A percentile compares a stretch with the other conserved stretches of the same genome.
Evolutionary conservation across 1,140 invertebrate genomes (phyloP).

Genomic region (Heliconius hewitsoni): DNA sequence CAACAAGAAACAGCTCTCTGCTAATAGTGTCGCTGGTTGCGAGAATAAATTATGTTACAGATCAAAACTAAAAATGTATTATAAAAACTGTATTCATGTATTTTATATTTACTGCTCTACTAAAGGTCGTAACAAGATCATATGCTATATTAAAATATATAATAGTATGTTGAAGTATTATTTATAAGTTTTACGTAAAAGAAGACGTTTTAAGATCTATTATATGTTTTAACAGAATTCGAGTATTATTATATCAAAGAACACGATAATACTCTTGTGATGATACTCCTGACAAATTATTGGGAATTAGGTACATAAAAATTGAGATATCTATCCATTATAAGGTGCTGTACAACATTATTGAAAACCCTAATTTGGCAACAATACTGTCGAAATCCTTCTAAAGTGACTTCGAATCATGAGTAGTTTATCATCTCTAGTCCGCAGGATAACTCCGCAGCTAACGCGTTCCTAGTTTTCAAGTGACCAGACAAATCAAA

Average conservation of each 20-base stretch:
- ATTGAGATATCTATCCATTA: not conserved
- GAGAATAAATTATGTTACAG: not conserved
- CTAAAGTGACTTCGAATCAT: not conserved
- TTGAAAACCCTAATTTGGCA: too few relatives aligned
- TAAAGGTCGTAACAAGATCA: not conserved
- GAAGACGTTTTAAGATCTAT: not conserved
- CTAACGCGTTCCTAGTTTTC: not conserved
- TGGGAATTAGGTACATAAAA: not conserved
- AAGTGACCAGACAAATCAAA: constrained; percentile 28
- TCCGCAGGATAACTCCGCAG: not conserved
- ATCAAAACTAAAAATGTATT: constrained; percentile 20
- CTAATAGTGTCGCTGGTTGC: constrained; percentile 28
- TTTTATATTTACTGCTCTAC: constrained; percentile 3
- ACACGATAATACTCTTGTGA: too few relatives aligned
- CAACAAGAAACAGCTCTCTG: constrained; percentile 36
- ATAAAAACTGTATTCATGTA: constrained; percentile 16
- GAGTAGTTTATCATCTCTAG: not conserved
- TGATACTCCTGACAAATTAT: too few relatives aligned
- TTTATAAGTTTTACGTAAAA: not conserved
- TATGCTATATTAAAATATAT: constrained; percentile 14
- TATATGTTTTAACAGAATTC: not conserved
- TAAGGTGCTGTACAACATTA: not conserved
- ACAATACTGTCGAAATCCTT: not conserved
- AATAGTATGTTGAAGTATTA: not conserved
- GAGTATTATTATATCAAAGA: too few relatives aligned